Evolutionary conservation across 2,797 vertebrate genomes (phyloP).

Genomic region (Pelobates cultripes): DNA sequence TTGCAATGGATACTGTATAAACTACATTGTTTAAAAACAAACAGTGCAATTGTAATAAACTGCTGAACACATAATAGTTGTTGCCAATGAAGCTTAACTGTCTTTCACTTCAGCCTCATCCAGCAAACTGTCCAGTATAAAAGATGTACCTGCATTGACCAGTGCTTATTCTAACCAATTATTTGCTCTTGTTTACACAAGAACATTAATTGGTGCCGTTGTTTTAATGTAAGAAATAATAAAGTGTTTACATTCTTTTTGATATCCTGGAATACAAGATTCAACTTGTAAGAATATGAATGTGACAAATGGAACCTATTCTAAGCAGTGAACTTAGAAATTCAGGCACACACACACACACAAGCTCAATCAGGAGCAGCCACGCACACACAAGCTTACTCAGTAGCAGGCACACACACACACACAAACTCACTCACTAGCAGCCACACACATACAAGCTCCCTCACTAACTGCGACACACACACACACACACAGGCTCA

Average conservation of each 20-base stretch:
- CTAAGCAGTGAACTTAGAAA: too few relatives aligned
- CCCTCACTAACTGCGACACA: too few relatives aligned
- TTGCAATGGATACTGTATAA: conserved; percentile 3
- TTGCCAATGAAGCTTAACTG: conserved; percentile 66
- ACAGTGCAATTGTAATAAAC: conserved; percentile 58
- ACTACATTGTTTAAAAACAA: conserved; percentile 24
- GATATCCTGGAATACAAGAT: too few relatives aligned
- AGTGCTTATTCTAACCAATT: conserved; percentile 53
- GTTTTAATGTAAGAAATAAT: not conserved
- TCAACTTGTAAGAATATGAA: too few relatives aligned
- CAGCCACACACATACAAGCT: too few relatives aligned
- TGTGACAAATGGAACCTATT: too few relatives aligned
- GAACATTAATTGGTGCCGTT: not conserved
- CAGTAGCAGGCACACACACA: too few relatives aligned
- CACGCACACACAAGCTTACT: too few relatives aligned
- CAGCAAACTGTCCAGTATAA: conserved; percentile 56
- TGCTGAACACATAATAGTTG: conserved; percentile 58
- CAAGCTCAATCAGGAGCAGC: too few relatives aligned
- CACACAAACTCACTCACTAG: too few relatives aligned
- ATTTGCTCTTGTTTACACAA: conserved; percentile 43
- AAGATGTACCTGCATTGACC: conserved; percentile 47
- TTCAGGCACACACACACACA: too few relatives aligned
- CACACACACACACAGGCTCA: too few relatives aligned
- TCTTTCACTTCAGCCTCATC: conserved; percentile 63
- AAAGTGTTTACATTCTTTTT: not conserved